phyloP scores from a whole-genome alignment of 2,113 vertebrate genomes.

The Meles meles region DNA sequence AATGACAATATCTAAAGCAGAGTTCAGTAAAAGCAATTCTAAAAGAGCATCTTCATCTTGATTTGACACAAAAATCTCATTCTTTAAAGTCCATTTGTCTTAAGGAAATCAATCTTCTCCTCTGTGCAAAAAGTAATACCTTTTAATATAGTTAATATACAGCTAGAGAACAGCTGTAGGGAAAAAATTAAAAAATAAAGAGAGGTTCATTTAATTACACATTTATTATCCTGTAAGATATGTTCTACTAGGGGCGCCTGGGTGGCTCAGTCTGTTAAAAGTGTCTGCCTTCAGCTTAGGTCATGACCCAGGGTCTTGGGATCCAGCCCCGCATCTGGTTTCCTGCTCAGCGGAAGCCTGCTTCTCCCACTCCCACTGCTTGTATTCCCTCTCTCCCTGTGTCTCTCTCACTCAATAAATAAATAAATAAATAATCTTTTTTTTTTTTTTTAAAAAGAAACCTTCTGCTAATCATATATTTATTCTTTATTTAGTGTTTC shows the following conservation, averaged over 20 bases:
- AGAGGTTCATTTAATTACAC: neutral
- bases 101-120: neutral
- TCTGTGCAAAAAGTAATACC: neutral
- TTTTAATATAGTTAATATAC: conserved; percentile 21
- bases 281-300: no score
- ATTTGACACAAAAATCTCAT: neutral
- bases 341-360: no score
- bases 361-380: no score
- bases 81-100: neutral
- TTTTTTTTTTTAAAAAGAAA: no score
- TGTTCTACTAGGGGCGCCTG: neutral
- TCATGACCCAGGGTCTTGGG: no score
- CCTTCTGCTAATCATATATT: conserved; percentile 23
- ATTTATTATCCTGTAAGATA: conserved; percentile 46
- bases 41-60: neutral
- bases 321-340: no score
- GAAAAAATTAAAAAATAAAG: neutral
- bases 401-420: no score
- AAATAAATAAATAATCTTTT: no score
- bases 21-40: neutral
- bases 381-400: no score
- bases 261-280: no score
- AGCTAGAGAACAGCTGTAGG: neutral
- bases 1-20: neutral
- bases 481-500: neutral